Evolutionary conservation across 2,888 invertebrate species (phyloP), one percentile per base, ranked within the genome.

Genomic region (Diplazon laetatorius): DNA sequence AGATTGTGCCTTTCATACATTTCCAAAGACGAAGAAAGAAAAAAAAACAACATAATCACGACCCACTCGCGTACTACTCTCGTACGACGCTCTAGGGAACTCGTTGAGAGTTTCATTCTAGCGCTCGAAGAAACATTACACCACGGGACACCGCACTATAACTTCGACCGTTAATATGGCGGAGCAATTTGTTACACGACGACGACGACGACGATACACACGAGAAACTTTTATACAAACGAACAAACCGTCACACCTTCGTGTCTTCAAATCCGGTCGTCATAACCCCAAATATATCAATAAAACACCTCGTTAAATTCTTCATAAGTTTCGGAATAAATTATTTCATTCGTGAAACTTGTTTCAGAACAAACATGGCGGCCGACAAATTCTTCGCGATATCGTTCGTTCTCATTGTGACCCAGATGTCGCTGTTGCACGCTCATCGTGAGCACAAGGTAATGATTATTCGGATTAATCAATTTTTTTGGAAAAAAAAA

Each of bases 381-480:
- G 80, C 86, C 72, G 82, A 75, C 80, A 83, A 86, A 83, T 85
- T 78, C 79, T 73, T 86, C 59, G 71, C 82, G 60, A 74, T 84
- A 74, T 78, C 82, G 10, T 80, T 85, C 79, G 78, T 86, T 60
- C 76, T 88, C 70, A 81, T 90, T 70, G 72, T 85, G 63, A 79
- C 86, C 63, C 85, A 87, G 63, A 83, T 85, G 71, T 82, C 82
- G 52, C 69, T 86, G n/a, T 76, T 88, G 18, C 82, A 84, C 48
- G 91, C 90, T 35, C 89, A 91, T 84, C 89, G 90, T 39, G 91
- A 90, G 76, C 91, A 91, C 83, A 91, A 91, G 89, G 90, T 90
- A 65, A 76, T 37, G 42, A 16, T 57, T 16, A 8, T 44, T 1
- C 39, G 4, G 12, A n/a, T 5, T 20, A 55, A 46, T 25, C 30